Evolutionary conservation across 2,888 invertebrate species (phyloP).

Genomic region (Brachyopa scutellaris): DNA sequence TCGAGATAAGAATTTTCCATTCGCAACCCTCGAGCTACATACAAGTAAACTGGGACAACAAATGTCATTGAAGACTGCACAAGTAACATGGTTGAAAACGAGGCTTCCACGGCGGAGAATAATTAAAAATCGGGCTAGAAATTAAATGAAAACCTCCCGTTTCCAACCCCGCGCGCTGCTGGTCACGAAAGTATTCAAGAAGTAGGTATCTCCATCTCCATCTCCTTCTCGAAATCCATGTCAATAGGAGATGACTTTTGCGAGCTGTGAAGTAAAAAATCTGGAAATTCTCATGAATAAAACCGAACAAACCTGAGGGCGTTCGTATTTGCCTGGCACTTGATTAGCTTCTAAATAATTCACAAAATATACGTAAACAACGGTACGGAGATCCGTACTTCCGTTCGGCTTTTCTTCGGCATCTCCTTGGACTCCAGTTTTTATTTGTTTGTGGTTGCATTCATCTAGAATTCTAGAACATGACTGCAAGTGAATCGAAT

Average conservation of each 20-base stretch:
- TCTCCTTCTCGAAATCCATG: too few species aligned
- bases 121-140: constrained; percentile 59
- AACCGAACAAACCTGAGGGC: constrained; percentile 12
- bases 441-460: constrained; percentile 2
- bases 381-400: constrained; percentile 39
- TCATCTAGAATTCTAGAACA: constrained; percentile 13
- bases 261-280: constrained; percentile 34
- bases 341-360: constrained; percentile 72
- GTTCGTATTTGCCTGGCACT: constrained; percentile 60
- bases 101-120: constrained; percentile 28
- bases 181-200: neutral
- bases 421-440: constrained; percentile 20
- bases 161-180: neutral
- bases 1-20: constrained; percentile 67
- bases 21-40: constrained; percentile 49
- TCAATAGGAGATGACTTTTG: constrained; percentile 27
- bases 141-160: constrained; percentile 52
- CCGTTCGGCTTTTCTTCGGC: constrained; percentile 43
- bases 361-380: constrained; percentile 52
- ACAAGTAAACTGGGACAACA: constrained; percentile 69
- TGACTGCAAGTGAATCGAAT: constrained; percentile 28
- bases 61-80: constrained; percentile 69
- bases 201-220: too few species aligned
- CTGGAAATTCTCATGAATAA: constrained; percentile 38
- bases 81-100: constrained; percentile 27